Base-by-base conservation (phyloP, 2,888 invertebrate species). In the Congeria kusceri region DNA sequence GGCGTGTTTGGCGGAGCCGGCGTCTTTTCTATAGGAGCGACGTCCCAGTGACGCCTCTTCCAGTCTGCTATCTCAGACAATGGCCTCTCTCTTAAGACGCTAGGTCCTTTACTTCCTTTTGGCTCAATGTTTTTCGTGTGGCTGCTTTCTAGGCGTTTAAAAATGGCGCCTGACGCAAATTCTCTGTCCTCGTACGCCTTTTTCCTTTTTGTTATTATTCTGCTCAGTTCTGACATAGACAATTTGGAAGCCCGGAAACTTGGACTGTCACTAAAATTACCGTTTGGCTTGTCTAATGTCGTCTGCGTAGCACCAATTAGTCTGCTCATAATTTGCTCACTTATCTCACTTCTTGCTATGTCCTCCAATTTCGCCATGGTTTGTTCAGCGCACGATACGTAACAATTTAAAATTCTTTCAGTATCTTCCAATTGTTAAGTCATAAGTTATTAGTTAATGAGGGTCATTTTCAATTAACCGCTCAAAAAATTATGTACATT, bases 41-140 rank as follows among this genome's bases (percentile, higher is more conserved):
- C 77, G 20, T 83, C 74, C 83, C 83, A 83, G 11, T 58, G 61
- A 58, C 69, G 58, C 9, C 53, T 53, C 46, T 58, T 66, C 79
- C 81, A 79, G 28, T 71, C 64, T 1, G 58, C 32, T 18, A 79
- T 70, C 56, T 80, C 83, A 1, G 83, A 83, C 25, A 80, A 29
- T 0, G 80, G 80, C 56, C 80, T 57, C 47, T 80, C 83, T 23
- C 53, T 75, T 39, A 39, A 11, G 3, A 39, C 3, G 15, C 9
- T 39, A 1, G 39, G 39, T 39, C 39, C 39, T 39, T 39, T 39
- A 39, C 15, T 39, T 5, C 15, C 39, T 18, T 59, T 66, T 53
- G 53, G 53, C 25, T 53, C 25, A 23, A 25, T 53, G 9, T n/a
- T 20, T 53, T 71, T 65, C n/a, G 63, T 29, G n/a, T 73, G 74